These are phyloP conservation scores for Mizuhopecten yessoensis DNA, from an alignment of 1,140 invertebrate genomes.

Conservation along the genomic window DNA sequence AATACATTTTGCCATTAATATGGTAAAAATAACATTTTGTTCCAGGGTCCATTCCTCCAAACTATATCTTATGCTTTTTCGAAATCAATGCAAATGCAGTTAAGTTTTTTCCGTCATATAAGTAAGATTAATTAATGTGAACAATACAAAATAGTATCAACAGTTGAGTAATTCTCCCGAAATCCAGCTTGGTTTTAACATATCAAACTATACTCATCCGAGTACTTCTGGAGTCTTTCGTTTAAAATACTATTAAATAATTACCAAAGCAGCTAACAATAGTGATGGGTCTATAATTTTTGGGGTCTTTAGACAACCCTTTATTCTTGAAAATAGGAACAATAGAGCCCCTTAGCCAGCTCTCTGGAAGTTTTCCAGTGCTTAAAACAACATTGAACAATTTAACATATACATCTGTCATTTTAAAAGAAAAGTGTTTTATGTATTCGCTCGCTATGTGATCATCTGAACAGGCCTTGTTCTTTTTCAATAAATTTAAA, in stretches of 20 bases:
- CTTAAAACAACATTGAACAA: constrained; percentile 54
- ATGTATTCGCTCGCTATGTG: no score
- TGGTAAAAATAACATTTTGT: constrained; percentile 48
- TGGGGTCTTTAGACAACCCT: constrained; percentile 31
- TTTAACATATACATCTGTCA: constrained; percentile 46
- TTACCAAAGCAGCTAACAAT: constrained; percentile 49
- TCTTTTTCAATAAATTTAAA: no score
- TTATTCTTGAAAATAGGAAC: constrained; percentile 47
- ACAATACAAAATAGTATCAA: constrained; percentile 64
- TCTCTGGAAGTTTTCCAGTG: background rate
- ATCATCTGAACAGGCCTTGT: no score
- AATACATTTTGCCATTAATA: constrained; percentile 54
- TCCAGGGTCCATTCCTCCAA: constrained; percentile 50
- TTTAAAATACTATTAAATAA: constrained; percentile 52
- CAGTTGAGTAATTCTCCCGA: constrained; percentile 57
- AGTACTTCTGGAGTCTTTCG: constrained; percentile 4
- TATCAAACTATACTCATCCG: background rate
- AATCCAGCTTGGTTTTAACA: constrained; percentile 65
- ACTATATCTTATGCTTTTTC: constrained; percentile 66
- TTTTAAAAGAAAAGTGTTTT: background rate
- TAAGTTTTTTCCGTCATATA: background rate
- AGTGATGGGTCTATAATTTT: constrained; percentile 42
- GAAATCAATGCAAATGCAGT: constrained; percentile 66
- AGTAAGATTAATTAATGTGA: constrained; percentile 50
- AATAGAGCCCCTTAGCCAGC: background rate